Base-by-base conservation (phyloP, 2,113 vertebrate genomes). In the Corapipo altera region DNA sequence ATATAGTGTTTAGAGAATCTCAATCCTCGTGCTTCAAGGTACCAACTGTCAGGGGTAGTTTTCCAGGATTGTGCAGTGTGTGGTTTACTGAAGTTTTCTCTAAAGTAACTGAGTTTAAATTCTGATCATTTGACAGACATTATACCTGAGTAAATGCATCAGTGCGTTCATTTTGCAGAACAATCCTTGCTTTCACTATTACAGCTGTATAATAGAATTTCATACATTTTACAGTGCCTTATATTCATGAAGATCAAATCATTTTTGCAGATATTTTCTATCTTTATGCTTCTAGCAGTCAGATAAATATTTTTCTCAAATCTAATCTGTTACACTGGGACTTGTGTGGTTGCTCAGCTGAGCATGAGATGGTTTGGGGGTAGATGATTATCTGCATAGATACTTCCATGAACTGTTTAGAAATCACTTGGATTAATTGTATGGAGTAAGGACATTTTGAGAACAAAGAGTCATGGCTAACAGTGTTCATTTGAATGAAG, bases 241-340 rank as follows among this genome's bases (percentile, higher is more conserved):
- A 35, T 73, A 32, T 49, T 81, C 43, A 44, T 41, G 33, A 46
- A 92, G 59, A 94, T 89, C 70, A 79, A 89, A 94, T 61, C 87
- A 65, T 94, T 90, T 76, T 76, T 86, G 69, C 59, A 90, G 76
- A 48, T 92, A 55, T 74, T 93, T 95, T 93, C 81, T 54, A 48
- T 77, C 82, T 88, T 90, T 88, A 39, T 67, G 44, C 52, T 88
- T 79, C 55, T 33, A 80, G 79, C 67, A 85, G 67, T 12, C 11
- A 8, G 35, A 35, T 59, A 73, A 94, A 66, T 88, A 77, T 74
- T 96, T 93, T 71, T 84, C 19, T 94, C 62, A 11, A 62, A 73
- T 90, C 43, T 94, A 26, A 94, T 94, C 69, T 88, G 48, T 71
- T 93, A 71, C 44, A 26, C 41, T 88, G 88, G 7, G 5, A 61